Evolutionary conservation across 2,113 vertebrate species (phyloP).

Genomic region (Brevimyrus niger): DNA sequence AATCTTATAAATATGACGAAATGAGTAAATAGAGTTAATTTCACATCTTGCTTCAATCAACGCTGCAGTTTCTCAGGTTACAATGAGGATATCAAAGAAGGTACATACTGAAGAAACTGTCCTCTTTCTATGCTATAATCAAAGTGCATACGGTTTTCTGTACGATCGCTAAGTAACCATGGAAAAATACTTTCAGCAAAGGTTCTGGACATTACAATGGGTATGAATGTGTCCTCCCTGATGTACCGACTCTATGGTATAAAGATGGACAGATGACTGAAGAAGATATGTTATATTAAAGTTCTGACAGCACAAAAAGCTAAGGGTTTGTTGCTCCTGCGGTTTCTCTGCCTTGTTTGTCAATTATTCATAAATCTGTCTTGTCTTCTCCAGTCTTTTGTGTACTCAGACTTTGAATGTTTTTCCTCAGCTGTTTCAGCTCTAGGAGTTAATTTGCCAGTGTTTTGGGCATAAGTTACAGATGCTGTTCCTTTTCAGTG

Average conservation of each 20-base stretch:
- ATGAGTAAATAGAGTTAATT: background rate
- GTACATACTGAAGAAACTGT: background rate
- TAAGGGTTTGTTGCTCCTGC: background rate
- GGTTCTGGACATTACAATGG: background rate
- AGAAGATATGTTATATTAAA: background rate
- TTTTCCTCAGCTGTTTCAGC: background rate
- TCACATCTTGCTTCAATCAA: background rate
- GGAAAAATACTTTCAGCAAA: background rate
- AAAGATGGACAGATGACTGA: background rate
- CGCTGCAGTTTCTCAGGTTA: background rate
- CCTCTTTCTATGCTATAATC: background rate
- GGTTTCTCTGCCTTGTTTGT: background rate
- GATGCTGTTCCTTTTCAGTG: background rate
- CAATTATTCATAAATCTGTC: background rate
- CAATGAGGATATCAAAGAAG: background rate
- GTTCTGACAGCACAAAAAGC: background rate
- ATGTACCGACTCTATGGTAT: background rate
- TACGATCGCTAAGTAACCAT: background rate
- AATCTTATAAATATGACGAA: background rate
- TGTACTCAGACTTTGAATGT: background rate
- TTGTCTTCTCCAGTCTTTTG: background rate
- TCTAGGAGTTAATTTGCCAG: background rate
- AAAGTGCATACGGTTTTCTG: background rate
- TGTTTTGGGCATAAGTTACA: background rate
- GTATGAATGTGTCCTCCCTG: background rate